A percentile compares a stretch with the other conserved stretches of the same genome.
phyloP scores from a whole-genome alignment of 2,888 invertebrate species.

The Xestoiulus laeticollis region DNA sequence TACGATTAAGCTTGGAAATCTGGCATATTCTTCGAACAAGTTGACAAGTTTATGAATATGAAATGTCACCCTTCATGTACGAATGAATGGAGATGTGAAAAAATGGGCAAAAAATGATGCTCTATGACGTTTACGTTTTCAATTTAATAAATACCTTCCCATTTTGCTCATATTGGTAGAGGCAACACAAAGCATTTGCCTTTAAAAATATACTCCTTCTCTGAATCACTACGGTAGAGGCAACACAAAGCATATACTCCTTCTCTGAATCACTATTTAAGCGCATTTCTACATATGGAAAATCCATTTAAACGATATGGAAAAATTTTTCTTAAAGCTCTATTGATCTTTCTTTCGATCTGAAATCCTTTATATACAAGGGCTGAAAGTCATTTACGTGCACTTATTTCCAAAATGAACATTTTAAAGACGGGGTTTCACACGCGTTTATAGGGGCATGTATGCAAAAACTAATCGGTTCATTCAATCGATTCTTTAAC shows the following conservation, averaged over 20 bases:
- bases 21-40: background rate
- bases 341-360: background rate
- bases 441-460: background rate
- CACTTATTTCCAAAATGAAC: background rate
- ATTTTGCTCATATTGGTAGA: background rate
- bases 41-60: slow-evolving; percentile 22
- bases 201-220: background rate
- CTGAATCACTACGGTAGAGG: background rate
- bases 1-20: background rate
- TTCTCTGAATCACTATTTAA: background rate
- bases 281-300: background rate
- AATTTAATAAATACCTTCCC: slow-evolving; percentile 1
- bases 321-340: background rate
- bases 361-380: background rate
- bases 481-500: too few species aligned
- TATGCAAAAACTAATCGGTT: too few species aligned
- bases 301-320: background rate
- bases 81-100: background rate
- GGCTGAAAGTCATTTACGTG: background rate
- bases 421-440: background rate
- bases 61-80: background rate
- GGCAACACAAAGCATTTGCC: background rate
- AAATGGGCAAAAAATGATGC: background rate
- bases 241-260: background rate
- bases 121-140: background rate